A percentile compares a stretch with the other conserved stretches of the same genome.
These are phyloP conservation scores for Hiodon tergisus DNA, from an alignment of 2,113 vertebrate genomes.

Conservation along the genomic window DNA sequence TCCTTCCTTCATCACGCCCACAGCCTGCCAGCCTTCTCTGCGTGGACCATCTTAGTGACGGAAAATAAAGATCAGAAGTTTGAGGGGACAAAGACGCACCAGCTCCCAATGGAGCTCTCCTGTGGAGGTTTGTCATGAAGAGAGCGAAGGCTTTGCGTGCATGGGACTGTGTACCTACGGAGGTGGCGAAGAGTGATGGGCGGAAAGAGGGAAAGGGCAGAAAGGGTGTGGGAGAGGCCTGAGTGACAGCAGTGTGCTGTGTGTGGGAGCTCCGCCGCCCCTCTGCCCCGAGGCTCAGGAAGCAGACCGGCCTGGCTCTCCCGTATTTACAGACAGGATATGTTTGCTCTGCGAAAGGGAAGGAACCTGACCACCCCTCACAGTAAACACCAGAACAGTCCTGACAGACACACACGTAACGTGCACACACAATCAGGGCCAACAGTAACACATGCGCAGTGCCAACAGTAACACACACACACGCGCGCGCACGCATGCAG, in stretches of 20 bases:
- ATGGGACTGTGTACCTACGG: background rate
- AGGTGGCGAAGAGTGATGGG: background rate
- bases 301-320: slow-evolving; percentile 48
- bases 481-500: background rate
- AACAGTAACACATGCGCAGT: background rate
- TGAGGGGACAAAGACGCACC: background rate
- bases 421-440: background rate
- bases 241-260: background rate
- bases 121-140: background rate
- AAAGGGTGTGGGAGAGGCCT: background rate
- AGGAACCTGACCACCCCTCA: slow-evolving; percentile 48
- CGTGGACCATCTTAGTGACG: no score
- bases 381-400: slow-evolving; percentile 25
- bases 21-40: no score
- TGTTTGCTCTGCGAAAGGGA: slow-evolving; percentile 65
- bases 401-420: slow-evolving; percentile 14
- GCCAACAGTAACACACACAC: background rate
- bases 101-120: no score
- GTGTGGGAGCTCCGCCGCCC: background rate
- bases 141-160: background rate
- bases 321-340: slow-evolving; percentile 64
- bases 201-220: background rate
- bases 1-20: no score
- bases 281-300: slow-evolving; percentile 34
- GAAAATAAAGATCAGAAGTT: no score